These are phyloP conservation scores for Conchocele bisecta DNA, from an alignment of 2,888 invertebrate species.

Conservation along the genomic window DNA sequence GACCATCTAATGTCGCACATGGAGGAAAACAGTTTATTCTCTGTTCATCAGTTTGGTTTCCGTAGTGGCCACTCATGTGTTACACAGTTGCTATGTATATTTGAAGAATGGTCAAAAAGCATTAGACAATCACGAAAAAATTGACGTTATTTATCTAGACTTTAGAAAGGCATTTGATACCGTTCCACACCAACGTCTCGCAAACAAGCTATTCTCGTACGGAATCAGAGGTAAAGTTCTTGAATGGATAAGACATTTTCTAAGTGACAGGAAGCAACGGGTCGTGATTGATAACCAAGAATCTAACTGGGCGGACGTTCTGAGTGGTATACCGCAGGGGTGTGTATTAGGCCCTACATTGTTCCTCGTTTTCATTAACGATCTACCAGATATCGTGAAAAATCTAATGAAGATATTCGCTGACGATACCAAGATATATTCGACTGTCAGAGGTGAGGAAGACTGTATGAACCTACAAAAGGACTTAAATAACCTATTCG, in stretches of 20 bases:
- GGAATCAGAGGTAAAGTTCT: slow-evolving; percentile 1
- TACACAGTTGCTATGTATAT: background rate
- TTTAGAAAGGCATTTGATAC: slow-evolving; percentile 21
- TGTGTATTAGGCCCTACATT: slow-evolving; percentile 7
- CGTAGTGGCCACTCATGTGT: background rate
- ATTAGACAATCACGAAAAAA: background rate
- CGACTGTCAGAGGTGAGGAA: too few species aligned
- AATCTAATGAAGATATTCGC: background rate
- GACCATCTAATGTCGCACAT: slow-evolving; percentile 9
- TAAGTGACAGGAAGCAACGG: slow-evolving; percentile 13
- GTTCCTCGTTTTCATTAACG: slow-evolving; percentile 20
- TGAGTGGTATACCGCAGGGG: slow-evolving; percentile 28
- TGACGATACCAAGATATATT: too few species aligned
- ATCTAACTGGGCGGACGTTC: slow-evolving; percentile 10
- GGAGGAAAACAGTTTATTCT: slow-evolving; percentile 13
- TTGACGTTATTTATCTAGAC: slow-evolving; percentile 13
- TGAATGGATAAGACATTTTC: slow-evolving; percentile 18
- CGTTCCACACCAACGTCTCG: slow-evolving; percentile 7
- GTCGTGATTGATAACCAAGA: slow-evolving; percentile 3
- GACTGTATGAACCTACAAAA: too few species aligned
- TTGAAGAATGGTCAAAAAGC: slow-evolving; percentile 2
- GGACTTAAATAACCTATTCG: too few species aligned
- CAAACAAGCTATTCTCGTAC: slow-evolving; percentile 2
- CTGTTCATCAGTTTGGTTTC: slow-evolving; percentile 5
- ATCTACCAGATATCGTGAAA: background rate